A percentile compares a stretch with the other conserved stretches of the same genome.
Conservation (phyloP, 2,113 vertebrate species). For the Pteronura brasiliensis region DNA sequence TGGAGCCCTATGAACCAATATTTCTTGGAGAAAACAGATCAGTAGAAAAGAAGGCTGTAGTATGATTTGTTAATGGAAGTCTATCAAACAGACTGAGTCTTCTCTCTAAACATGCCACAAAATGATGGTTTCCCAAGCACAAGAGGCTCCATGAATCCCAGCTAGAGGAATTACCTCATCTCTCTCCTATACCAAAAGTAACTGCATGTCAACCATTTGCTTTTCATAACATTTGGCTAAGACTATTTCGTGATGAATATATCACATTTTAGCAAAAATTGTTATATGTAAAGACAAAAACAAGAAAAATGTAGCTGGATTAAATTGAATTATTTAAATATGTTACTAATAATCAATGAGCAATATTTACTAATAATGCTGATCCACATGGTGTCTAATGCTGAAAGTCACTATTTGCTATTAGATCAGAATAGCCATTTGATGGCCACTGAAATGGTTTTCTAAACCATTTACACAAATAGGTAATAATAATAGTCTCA, state of each 20-base stretch:
- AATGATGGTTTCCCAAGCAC: neutral
- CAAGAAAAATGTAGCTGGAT: neutral
- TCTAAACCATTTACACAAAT: neutral
- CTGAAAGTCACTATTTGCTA: neutral
- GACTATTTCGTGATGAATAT: neutral
- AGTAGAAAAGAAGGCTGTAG: neutral
- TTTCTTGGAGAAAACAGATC: constrained; percentile 49
- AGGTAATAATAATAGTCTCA: neutral
- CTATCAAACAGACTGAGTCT: neutral
- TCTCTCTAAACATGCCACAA: neutral
- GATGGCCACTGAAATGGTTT: neutral
- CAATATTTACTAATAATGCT: neutral
- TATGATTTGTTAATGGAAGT: constrained; percentile 40
- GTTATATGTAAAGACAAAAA: neutral
- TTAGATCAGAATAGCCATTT: constrained; percentile 23
- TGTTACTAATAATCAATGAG: neutral
- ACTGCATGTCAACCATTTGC: neutral
- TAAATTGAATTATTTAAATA: neutral
- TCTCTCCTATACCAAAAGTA: neutral
- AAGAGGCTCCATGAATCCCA: neutral
- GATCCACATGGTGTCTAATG: neutral
- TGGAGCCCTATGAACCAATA: neutral
- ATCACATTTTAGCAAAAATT: neutral
- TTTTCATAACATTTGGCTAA: constrained; percentile 10
- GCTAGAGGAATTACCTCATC: neutral